These are phyloP conservation scores for Mesembrinibis cayennensis DNA, from an alignment of 2,113 vertebrate genomes.

Conservation along the genomic window DNA sequence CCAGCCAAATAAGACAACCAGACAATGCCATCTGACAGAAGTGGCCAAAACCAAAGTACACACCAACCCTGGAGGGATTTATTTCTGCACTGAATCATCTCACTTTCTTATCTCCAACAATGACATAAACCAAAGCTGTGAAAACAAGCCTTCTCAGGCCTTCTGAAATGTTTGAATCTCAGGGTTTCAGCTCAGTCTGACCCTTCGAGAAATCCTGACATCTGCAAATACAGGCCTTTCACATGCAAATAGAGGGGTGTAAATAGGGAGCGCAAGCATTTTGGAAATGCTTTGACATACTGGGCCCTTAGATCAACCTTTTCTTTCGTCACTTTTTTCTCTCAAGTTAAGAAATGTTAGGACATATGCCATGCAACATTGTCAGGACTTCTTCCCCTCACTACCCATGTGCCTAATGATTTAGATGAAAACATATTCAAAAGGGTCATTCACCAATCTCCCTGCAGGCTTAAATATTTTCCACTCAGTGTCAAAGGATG, in stretches of 20 bases:
- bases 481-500: neutral
- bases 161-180: constrained; percentile 42
- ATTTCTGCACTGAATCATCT: constrained; percentile 33
- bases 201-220: constrained; percentile 43
- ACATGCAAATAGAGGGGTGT: constrained; percentile 45
- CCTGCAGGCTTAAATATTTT: constrained; percentile 27
- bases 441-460: constrained; percentile 31
- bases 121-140: neutral
- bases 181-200: neutral
- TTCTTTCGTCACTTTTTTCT: constrained; percentile 18
- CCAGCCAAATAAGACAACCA: neutral
- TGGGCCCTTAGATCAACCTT: neutral
- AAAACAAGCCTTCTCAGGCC: constrained; percentile 14
- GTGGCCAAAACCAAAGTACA: neutral
- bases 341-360: constrained; percentile 15
- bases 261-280: neutral
- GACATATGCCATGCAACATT: neutral
- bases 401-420: neutral
- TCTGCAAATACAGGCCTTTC: constrained; percentile 44
- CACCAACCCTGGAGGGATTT: neutral
- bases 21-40: constrained; percentile 16
- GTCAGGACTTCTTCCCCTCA: constrained; percentile 10
- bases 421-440: constrained; percentile 20
- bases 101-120: constrained; percentile 17
- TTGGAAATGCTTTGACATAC: constrained; percentile 45